Percentiles rank a stretch among this genome's conserved stretches.
Evolutionary conservation across 2,797 vertebrate species (phyloP).

Genomic region (Urosaurus nigricauda): DNA sequence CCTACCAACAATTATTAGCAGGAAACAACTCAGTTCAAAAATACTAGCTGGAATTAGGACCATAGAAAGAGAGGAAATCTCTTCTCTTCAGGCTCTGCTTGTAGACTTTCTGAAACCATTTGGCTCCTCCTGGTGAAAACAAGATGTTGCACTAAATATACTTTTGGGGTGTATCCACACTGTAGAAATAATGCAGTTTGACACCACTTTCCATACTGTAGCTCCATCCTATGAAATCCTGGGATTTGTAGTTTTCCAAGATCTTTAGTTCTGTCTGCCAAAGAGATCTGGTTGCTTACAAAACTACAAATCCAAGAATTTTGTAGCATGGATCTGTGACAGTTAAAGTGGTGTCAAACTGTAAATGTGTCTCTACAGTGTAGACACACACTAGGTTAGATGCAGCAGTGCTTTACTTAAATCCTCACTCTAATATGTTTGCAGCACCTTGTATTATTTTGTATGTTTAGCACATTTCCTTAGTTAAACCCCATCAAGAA

Average conservation of each 20-base stretch:
- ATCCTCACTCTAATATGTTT: not conserved
- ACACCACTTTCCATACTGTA: too few species aligned
- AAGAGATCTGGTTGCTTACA: too few species aligned
- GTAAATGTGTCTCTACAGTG: too few species aligned
- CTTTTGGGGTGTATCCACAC: too few species aligned
- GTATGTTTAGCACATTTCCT: conserved; percentile 43
- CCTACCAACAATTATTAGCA: not conserved
- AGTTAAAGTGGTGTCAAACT: too few species aligned
- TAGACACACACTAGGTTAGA: not conserved
- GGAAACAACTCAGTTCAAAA: conserved; percentile 4
- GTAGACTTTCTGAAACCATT: too few species aligned
- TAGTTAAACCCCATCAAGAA: conserved; percentile 48
- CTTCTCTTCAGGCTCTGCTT: not conserved
- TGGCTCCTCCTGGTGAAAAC: not conserved
- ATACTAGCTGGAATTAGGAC: not conserved
- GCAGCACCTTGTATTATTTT: not conserved
- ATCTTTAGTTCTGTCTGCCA: too few species aligned
- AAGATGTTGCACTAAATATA: not conserved
- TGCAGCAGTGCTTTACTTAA: not conserved
- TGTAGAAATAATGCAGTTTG: too few species aligned
- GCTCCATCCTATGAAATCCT: too few species aligned
- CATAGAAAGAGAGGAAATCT: not conserved
- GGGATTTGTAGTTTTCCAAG: too few species aligned
- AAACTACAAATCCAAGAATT: too few species aligned
- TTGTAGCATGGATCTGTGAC: too few species aligned